Evolutionary conservation across 1,140 invertebrate species (phyloP).

Genomic region (Trichoplusia ni): DNA sequence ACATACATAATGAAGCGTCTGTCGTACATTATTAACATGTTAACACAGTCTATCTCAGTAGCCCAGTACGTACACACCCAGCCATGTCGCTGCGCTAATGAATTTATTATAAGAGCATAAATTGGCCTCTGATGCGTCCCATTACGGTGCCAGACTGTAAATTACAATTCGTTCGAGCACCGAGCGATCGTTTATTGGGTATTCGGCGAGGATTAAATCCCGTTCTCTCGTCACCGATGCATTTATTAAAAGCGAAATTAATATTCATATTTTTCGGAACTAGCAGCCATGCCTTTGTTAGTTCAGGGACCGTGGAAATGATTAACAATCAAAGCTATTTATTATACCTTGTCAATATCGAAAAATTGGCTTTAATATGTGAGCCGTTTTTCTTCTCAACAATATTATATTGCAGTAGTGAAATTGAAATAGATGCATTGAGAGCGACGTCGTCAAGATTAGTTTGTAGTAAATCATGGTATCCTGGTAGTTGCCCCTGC

Average conservation of each 20-base stretch:
- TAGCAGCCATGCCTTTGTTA: slow-evolving; percentile 12
- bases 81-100: slow-evolving; percentile 57
- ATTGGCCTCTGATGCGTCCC: slow-evolving; percentile 73
- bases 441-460: slow-evolving; percentile 37
- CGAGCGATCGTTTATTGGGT: slow-evolving; percentile 29
- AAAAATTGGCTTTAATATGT: neutral
- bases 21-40: neutral
- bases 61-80: neutral
- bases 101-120: slow-evolving; percentile 79
- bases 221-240: slow-evolving; percentile 26
- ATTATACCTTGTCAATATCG: slow-evolving; percentile 11
- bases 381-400: neutral
- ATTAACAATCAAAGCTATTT: slow-evolving; percentile 3
- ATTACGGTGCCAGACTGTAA: slow-evolving; percentile 71
- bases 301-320: neutral
- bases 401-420: neutral
- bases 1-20: neutral
- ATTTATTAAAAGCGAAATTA: slow-evolving; percentile 32
- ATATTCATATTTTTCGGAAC: slow-evolving; percentile 29
- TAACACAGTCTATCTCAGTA: slow-evolving; percentile 21
- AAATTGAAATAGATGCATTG: slow-evolving; percentile 9
- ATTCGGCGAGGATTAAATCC: slow-evolving; percentile 29
- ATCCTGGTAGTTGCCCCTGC: slow-evolving; percentile 54
- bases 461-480: slow-evolving; percentile 71
- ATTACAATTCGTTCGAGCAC: slow-evolving; percentile 66